Percentiles rank a stretch among this genome's conserved stretches.
phyloP scores from a whole-genome alignment of 2,888 invertebrate species.

The Epistrophella euchroma region DNA sequence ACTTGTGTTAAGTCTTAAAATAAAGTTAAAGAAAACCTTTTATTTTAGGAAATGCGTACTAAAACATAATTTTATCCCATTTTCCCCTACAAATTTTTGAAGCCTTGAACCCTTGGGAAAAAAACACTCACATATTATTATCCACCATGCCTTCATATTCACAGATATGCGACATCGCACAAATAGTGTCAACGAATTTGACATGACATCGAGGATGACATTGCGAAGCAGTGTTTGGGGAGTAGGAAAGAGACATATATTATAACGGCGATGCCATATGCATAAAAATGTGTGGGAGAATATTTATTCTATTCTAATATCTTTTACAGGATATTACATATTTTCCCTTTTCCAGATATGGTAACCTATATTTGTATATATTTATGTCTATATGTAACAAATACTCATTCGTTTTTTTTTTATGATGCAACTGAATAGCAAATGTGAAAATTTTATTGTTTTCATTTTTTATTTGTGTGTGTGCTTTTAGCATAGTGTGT shows the following conservation, averaged over 20 bases:
- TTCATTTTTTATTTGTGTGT: slow-evolving; percentile 24
- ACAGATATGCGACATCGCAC: slow-evolving; percentile 45
- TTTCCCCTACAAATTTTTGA: slow-evolving; percentile 28
- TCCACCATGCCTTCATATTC: slow-evolving; percentile 34
- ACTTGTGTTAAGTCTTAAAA: too few species aligned
- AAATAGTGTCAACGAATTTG: slow-evolving; percentile 59
- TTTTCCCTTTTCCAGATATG: slow-evolving; percentile 44
- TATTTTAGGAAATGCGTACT: neutral
- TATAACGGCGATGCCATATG: slow-evolving; percentile 25
- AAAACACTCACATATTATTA: slow-evolving; percentile 2
- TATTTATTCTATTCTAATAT: slow-evolving; percentile 40
- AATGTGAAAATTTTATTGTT: slow-evolving; percentile 57
- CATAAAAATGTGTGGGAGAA: slow-evolving; percentile 39
- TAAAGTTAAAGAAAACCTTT: neutral
- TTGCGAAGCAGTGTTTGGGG: neutral
- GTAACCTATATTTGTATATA: too few species aligned
- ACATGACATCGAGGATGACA: slow-evolving; percentile 56
- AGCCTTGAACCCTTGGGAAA: slow-evolving; percentile 38
- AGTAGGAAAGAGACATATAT: slow-evolving; percentile 18
- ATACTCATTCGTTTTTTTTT: neutral
- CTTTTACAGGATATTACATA: slow-evolving; percentile 48
- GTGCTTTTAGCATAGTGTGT: slow-evolving; percentile 7
- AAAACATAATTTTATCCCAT: slow-evolving; percentile 10
- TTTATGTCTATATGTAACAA: slow-evolving; percentile 51
- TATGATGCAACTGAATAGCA: neutral